Evolutionary conservation across 2,113 vertebrate genomes (phyloP).

Genomic region (Eurystomus gularis): DNA sequence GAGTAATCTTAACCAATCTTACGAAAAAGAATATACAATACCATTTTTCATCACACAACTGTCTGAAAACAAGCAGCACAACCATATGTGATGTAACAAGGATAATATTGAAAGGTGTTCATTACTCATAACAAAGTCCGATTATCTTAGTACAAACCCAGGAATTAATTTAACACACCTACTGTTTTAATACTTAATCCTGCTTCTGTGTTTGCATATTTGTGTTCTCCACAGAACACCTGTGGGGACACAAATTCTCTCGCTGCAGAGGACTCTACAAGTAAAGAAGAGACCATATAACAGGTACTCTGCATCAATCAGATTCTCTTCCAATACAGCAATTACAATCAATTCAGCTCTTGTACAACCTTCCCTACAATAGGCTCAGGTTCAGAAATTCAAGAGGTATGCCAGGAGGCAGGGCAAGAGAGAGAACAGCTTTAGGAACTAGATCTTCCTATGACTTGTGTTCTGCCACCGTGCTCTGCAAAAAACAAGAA

Average conservation of each 20-base stretch:
- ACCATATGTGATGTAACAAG: background rate
- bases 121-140: background rate
- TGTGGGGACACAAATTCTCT: background rate
- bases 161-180: background rate
- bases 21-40: background rate
- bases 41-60: background rate
- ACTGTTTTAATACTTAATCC: background rate
- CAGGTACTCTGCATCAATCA: background rate
- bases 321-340: background rate
- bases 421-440: background rate
- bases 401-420: background rate
- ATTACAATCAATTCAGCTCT: background rate
- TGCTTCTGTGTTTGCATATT: background rate
- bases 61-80: background rate
- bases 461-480: background rate
- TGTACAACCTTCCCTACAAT: background rate
- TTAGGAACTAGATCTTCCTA: background rate
- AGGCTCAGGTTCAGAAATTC: background rate
- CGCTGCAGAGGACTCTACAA: fast-evolving
- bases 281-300: background rate
- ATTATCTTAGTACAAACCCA: background rate
- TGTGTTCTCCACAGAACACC: background rate
- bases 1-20: background rate
- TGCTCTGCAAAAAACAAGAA: background rate
- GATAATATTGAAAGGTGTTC: background rate